These are phyloP conservation scores for Oscheius sp. DNA, from an alignment of 2,888 invertebrate species.

Conservation along the genomic window DNA sequence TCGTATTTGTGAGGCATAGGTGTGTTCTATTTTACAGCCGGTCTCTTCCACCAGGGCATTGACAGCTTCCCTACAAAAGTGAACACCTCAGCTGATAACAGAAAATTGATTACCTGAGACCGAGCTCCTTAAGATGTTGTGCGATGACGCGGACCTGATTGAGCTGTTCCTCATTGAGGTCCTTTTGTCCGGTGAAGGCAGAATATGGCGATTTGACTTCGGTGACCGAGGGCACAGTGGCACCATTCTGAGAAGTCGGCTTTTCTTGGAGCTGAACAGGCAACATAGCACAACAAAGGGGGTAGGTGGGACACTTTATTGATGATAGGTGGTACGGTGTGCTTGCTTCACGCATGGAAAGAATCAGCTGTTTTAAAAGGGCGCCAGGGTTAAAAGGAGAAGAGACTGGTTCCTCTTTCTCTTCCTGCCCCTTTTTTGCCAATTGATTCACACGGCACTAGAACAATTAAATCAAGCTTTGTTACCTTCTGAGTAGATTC, in stretches of 20 bases:
- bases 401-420: conserved; percentile 17
- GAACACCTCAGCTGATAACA: no score
- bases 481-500: conserved; percentile 35
- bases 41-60: conserved; percentile 67
- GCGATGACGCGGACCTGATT: conserved; percentile 64
- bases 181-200: conserved; percentile 21
- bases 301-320: background rate
- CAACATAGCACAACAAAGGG: background rate
- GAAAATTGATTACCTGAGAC: conserved; percentile 56
- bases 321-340: background rate
- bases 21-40: conserved; percentile 65
- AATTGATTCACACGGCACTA: conserved; percentile 27
- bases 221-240: conserved; percentile 6
- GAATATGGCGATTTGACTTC: conserved; percentile 26
- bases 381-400: background rate
- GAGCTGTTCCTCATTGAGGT: conserved; percentile 26
- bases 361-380: conserved; percentile 31
- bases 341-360: conserved; percentile 12
- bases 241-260: conserved; percentile 7
- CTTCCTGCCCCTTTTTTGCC: conserved; percentile 1
- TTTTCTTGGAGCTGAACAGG: conserved; percentile 29
- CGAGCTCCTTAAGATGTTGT: conserved; percentile 65
- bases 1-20: conserved; percentile 55
- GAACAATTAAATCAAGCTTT: background rate
- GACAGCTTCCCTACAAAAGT: conserved; percentile 59